A percentile compares a stretch with the other conserved stretches of the same genome.
Conservation (phyloP, 2,888 invertebrate species). For the Aphodius granarius region DNA sequence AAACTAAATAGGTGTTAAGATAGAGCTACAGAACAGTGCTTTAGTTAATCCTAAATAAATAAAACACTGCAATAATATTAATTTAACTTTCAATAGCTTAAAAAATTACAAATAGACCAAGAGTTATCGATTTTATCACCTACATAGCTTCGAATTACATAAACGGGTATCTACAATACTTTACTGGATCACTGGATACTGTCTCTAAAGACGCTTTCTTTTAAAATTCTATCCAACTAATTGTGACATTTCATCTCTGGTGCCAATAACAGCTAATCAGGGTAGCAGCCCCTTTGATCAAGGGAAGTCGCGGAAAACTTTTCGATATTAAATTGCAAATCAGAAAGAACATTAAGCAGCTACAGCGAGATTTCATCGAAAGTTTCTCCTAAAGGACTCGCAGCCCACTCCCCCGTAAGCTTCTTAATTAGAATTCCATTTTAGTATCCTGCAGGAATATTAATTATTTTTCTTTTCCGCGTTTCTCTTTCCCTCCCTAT, state of each 20-base stretch:
- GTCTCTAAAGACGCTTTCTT: too few relatives aligned
- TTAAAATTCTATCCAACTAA: neutral
- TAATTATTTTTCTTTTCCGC: slow-evolving; percentile 41
- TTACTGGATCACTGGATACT: too few relatives aligned
- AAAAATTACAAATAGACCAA: too few relatives aligned
- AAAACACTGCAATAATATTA: too few relatives aligned
- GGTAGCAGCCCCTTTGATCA: slow-evolving; percentile 28
- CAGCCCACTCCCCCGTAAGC: slow-evolving; percentile 38
- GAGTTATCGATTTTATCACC: too few relatives aligned
- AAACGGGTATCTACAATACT: too few relatives aligned
- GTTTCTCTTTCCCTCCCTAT: slow-evolving; percentile 20
- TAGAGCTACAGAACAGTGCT: too few relatives aligned
- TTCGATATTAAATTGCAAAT: slow-evolving; percentile 46
- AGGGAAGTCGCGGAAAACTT: slow-evolving; percentile 38
- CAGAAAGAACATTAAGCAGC: slow-evolving; percentile 41
- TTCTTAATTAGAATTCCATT: slow-evolving; percentile 47
- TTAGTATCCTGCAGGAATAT: slow-evolving; percentile 43
- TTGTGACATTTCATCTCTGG: neutral
- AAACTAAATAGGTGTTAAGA: too few relatives aligned
- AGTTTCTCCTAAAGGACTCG: slow-evolving; percentile 38
- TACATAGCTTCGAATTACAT: too few relatives aligned
- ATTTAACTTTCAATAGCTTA: too few relatives aligned
- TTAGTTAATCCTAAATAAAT: too few relatives aligned
- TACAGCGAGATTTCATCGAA: slow-evolving; percentile 33
- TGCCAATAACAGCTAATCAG: slow-evolving; percentile 24